Conservation (phyloP, 2,888 invertebrate species). For the Philereme transversata region DNA sequence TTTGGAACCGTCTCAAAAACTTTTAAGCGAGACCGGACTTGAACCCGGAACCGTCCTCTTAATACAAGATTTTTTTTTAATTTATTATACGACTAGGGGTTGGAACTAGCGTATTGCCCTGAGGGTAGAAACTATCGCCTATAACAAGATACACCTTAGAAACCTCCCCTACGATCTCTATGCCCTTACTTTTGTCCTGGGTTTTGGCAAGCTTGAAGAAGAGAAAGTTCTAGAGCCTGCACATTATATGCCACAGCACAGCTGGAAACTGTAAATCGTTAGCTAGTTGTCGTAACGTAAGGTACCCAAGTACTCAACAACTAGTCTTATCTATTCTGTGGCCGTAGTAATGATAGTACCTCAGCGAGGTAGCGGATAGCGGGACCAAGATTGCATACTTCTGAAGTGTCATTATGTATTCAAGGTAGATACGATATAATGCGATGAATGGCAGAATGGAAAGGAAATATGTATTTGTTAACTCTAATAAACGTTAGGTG, state of each 20-base stretch:
- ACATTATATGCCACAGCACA: too few relatives aligned
- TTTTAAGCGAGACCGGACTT: too few relatives aligned
- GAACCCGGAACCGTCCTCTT: too few relatives aligned
- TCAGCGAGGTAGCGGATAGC: conserved; percentile 32
- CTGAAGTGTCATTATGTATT: conserved; percentile 31
- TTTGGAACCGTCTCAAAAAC: too few relatives aligned
- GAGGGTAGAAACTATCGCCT: too few relatives aligned
- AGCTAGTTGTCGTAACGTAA: conserved; percentile 42
- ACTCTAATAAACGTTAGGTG: background rate
- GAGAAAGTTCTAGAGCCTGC: background rate
- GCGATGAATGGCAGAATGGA: conserved; percentile 22
- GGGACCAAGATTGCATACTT: conserved; percentile 38
- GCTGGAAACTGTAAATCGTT: conserved; percentile 10
- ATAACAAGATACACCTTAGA: too few relatives aligned
- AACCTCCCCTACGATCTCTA: too few relatives aligned
- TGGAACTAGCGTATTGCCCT: too few relatives aligned
- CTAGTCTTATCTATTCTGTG: background rate
- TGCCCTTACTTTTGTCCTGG: too few relatives aligned
- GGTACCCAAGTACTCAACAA: conserved; percentile 8
- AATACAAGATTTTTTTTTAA: too few relatives aligned
- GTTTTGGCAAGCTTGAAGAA: too few relatives aligned
- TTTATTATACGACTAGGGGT: too few relatives aligned
- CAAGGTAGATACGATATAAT: conserved; percentile 24
- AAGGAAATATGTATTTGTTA: conserved; percentile 11
- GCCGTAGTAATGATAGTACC: conserved; percentile 39